Evolutionary conservation across 2,888 invertebrate genomes (phyloP).

Genomic region (Julus scandinavius): DNA sequence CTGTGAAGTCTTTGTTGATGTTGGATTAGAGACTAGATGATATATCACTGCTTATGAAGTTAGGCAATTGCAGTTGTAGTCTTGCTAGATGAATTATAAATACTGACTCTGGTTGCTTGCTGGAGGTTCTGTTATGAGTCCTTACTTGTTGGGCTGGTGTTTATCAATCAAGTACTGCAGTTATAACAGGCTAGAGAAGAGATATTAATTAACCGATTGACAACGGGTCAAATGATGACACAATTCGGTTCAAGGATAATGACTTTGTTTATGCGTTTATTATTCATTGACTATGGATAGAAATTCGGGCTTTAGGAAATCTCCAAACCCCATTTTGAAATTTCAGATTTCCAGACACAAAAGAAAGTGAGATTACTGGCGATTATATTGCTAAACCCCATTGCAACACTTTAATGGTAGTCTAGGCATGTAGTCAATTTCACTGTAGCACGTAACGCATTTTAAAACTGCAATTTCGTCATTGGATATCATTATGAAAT

Average conservation of each 20-base stretch:
- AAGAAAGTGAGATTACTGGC: background rate
- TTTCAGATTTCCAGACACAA: background rate
- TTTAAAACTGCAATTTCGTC: too few relatives aligned
- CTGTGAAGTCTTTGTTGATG: background rate
- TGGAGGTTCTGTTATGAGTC: background rate
- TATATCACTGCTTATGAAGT: background rate
- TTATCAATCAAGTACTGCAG: background rate
- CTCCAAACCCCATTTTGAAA: background rate
- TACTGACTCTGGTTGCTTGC: background rate
- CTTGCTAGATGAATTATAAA: background rate
- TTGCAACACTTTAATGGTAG: background rate
- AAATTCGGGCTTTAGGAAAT: background rate
- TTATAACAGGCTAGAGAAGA: background rate
- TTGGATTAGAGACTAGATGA: background rate
- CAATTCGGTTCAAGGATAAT: background rate
- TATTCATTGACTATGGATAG: background rate
- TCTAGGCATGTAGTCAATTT: too few relatives aligned
- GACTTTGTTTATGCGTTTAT: background rate
- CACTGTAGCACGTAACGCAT: too few relatives aligned
- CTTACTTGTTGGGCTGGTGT: background rate
- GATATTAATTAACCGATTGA: slow-evolving; percentile 20
- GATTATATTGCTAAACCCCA: background rate
- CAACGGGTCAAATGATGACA: background rate
- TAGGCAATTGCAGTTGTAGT: background rate
- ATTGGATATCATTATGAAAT: background rate